A percentile compares a stretch with the other conserved stretches of the same genome.
Evolutionary conservation across 2,113 vertebrate genomes (phyloP).

Genomic region (Phasianus colchicus): DNA sequence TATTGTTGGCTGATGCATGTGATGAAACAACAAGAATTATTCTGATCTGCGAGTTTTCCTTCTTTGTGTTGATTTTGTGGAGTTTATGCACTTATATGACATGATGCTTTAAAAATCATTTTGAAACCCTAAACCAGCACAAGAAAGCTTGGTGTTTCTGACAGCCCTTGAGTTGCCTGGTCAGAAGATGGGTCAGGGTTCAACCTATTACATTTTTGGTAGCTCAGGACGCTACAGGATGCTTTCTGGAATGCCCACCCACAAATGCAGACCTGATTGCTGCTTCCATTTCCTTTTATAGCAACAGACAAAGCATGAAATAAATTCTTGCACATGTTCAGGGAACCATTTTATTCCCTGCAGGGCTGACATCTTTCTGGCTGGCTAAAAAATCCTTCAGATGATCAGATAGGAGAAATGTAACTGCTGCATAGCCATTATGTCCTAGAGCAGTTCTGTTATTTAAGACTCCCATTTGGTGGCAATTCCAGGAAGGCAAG

Average conservation of each 20-base stretch:
- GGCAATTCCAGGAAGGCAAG: neutral
- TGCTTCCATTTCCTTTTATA: neutral
- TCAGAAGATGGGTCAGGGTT: conserved; percentile 17
- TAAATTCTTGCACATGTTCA: neutral
- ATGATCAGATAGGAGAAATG: neutral
- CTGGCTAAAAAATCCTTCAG: conserved; percentile 17
- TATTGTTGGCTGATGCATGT: neutral
- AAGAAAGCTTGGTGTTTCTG: neutral
- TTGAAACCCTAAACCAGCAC: neutral
- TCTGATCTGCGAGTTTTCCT: neutral
- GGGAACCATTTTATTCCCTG: neutral
- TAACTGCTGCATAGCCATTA: neutral
- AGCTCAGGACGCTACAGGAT: neutral
- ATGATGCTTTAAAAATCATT: neutral
- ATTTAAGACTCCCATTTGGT: conserved; percentile 18
- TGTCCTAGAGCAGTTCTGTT: neutral
- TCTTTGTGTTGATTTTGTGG: neutral
- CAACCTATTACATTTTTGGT: neutral
- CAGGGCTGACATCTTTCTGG: neutral
- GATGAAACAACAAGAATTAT: neutral
- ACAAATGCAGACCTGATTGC: neutral
- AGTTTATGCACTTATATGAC: accelerated
- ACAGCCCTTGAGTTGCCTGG: neutral
- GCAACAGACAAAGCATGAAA: neutral
- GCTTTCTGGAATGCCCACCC: neutral